Conservation (phyloP, 2,113 vertebrate genomes). For the Pelvicachromis taeniatus region DNA sequence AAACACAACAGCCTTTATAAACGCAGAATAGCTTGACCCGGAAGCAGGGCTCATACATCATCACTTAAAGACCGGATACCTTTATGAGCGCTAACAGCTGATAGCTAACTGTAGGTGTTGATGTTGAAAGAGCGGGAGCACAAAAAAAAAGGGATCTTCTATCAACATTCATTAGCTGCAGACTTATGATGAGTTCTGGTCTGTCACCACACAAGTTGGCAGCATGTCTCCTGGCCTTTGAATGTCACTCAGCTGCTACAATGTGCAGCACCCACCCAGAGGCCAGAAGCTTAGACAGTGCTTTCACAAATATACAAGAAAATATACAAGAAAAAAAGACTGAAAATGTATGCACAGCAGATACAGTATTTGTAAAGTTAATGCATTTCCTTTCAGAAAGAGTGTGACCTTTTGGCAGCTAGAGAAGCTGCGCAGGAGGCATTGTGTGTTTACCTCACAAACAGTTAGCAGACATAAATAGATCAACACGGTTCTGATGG, state of each 20-base stretch:
- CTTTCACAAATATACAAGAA: not conserved
- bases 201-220: not conserved
- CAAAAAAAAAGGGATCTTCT: not conserved
- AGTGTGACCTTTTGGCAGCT: not conserved
- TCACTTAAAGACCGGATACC: no score
- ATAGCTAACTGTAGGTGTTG: not conserved
- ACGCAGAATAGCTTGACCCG: no score
- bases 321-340: not conserved
- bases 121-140: not conserved
- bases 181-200: not conserved
- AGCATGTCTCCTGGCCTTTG: not conserved
- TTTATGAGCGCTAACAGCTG: not conserved
- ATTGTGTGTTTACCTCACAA: not conserved
- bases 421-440: not conserved
- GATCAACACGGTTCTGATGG: not conserved
- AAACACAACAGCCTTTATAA: no score
- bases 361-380: not conserved
- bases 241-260: not conserved
- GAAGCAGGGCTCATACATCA: no score
- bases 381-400: not conserved
- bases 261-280: not conserved
- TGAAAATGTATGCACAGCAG: not conserved
- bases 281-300: not conserved
- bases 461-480: not conserved
- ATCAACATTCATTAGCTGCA: not conserved